Evolutionary conservation across 2,113 vertebrate species (phyloP).

Genomic region (Blennius ocellaris): DNA sequence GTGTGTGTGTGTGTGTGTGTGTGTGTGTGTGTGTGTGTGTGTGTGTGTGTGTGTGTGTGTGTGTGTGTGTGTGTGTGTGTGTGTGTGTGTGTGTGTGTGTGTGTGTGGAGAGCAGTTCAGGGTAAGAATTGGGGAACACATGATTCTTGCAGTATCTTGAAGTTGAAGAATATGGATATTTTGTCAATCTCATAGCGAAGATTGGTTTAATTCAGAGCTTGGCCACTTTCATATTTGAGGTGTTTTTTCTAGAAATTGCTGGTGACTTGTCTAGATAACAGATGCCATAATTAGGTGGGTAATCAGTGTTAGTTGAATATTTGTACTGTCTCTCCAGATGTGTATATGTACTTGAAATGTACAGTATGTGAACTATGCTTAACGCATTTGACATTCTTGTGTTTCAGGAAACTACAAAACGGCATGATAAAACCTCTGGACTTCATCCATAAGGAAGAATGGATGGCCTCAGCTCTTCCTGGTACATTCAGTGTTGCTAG

Average conservation of each 20-base stretch:
- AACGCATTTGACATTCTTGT: conserved; percentile 17
- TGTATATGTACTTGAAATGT: background rate
- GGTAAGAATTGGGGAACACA: conserved; percentile 38
- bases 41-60: background rate
- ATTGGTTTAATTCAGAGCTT: no score
- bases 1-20: conserved; percentile 8
- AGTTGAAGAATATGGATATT: conserved; percentile 11
- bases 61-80: conserved; percentile 6
- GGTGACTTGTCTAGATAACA: background rate
- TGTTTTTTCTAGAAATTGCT: no score
- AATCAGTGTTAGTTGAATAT: background rate
- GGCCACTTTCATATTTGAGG: no score
- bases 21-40: conserved; percentile 6
- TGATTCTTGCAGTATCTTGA: conserved; percentile 35
- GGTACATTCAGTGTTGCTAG: conserved; percentile 1
- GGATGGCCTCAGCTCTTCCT: conserved; percentile 22
- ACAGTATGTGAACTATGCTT: background rate
- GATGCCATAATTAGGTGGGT: background rate
- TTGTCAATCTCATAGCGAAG: background rate
- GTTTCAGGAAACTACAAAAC: conserved; percentile 75
- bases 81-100: conserved; percentile 6
- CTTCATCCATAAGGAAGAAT: conserved; percentile 63
- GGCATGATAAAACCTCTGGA: conserved; percentile 83
- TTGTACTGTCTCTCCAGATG: background rate
- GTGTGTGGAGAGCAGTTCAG: conserved; percentile 33